Base-by-base conservation (phyloP, 2,888 invertebrate species). In the Microplitis deprimator region DNA sequence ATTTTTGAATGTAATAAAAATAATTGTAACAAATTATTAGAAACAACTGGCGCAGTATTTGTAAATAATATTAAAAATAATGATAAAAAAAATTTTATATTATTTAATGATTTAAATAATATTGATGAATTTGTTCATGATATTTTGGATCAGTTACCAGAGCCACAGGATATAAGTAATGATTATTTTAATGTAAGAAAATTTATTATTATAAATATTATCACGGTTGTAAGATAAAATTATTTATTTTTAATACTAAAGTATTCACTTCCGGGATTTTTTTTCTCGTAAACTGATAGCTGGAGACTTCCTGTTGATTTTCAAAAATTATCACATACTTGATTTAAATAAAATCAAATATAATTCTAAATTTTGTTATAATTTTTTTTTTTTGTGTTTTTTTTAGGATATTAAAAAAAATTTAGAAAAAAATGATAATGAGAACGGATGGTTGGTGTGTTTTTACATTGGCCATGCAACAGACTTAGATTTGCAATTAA, bases 91-190 rank as follows among this genome's bases (percentile, higher is more conserved):
- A 91, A 41, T 89, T 84, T 85, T 16, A 79, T 87, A 29, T 79
- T 81, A 5, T 83, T 88, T n/a, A 82, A 87, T 39, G 80, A 84
- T 68, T 39, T 83, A 8, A 76, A 81, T 2, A 91, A 91, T 83
- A 87, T 90, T 29, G 91, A 92, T 84, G 93, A 93, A 82, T 90
- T 94, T 75, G 90, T 93, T 6, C 91, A 91, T 79, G 90, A 91
- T 82, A 91, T 94, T 69, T 88, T 94, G 68, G 90, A 91, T 75
- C 90, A 92, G 78, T 88, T 95, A 40, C 94, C 94, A 4, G 92
- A 92, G 82, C 92, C 93, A 7, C 86, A 91, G 87, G 89, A 92
- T 86, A 85, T 95, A 81, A 92, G 92, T 85, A 89, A 91, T 80
- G 86, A 91, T 3, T 89, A 92, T 71, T 93, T 95, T 88, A 89